phyloP scores from a whole-genome alignment of 2,797 vertebrate species.

The Pantherophis vulpinus region DNA sequence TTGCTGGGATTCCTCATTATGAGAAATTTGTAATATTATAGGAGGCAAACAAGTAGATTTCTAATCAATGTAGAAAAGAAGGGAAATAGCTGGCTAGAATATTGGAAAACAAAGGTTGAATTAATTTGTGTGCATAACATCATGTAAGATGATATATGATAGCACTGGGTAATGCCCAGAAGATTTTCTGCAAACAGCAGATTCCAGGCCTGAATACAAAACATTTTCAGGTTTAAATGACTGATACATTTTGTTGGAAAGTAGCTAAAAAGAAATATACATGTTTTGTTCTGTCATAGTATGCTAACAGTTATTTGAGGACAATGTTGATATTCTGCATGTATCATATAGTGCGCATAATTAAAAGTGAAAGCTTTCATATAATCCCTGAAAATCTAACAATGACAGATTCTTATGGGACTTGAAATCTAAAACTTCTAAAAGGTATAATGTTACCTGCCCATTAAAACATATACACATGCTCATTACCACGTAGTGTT shows the following conservation, averaged over 20 bases:
- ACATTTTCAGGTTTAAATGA: neutral
- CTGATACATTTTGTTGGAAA: neutral
- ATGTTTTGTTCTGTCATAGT: neutral
- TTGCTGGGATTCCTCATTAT: neutral
- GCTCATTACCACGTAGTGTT: neutral
- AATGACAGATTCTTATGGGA: neutral
- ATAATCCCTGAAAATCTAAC: neutral
- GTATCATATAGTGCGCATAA: neutral
- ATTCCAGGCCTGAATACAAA: neutral
- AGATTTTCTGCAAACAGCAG: neutral
- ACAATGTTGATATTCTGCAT: neutral
- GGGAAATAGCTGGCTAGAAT: neutral
- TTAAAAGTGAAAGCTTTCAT: neutral
- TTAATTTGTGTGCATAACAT: neutral
- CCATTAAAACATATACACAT: neutral
- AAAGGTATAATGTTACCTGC: neutral
- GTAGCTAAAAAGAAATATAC: neutral
- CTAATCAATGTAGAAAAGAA: neutral
- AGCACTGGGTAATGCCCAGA: neutral
- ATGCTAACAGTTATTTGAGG: neutral
- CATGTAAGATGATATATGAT: neutral
- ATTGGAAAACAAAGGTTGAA: neutral
- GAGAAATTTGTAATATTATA: neutral
- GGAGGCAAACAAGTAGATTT: neutral
- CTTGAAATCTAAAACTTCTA: neutral